Evolutionary conservation across 2,888 invertebrate species (phyloP).

Genomic region (Listrodromus nycthemerus): DNA sequence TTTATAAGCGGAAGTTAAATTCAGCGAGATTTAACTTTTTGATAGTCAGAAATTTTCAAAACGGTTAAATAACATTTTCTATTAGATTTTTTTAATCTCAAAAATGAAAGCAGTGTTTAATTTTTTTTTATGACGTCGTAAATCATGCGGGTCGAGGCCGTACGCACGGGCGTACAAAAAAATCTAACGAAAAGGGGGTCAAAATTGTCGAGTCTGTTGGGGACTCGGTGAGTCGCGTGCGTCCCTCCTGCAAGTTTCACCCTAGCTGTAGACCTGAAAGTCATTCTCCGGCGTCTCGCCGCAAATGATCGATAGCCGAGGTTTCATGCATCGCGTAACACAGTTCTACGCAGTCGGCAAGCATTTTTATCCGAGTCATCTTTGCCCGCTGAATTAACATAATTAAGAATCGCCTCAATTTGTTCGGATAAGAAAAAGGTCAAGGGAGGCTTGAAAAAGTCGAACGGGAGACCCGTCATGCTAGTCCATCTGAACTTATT

Average conservation of each 20-base stretch:
- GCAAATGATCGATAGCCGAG: slow-evolving; percentile 56
- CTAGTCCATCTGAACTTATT: background rate
- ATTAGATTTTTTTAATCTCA: background rate
- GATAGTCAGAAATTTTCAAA: background rate
- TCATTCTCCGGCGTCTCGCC: slow-evolving; percentile 31
- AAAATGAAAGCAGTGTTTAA: background rate
- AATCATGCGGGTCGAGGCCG: background rate
- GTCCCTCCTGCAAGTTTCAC: slow-evolving; percentile 11
- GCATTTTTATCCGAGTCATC: slow-evolving; percentile 53
- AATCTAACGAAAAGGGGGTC: background rate
- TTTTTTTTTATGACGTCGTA: background rate
- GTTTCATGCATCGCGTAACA: slow-evolving; percentile 37
- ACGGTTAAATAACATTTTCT: background rate
- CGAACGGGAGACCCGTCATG: background rate
- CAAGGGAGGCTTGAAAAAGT: background rate
- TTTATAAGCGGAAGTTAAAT: background rate
- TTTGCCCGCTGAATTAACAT: slow-evolving; percentile 47
- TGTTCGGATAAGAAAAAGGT: slow-evolving; percentile 6
- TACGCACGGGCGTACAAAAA: background rate
- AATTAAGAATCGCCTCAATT: slow-evolving; percentile 53
- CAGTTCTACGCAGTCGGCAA: background rate
- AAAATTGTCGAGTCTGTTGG: slow-evolving; percentile 5
- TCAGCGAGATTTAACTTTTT: background rate
- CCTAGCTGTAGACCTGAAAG: slow-evolving; percentile 15
- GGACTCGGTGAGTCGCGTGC: slow-evolving; percentile 47